Percentiles rank a stretch among this genome's conserved stretches.
Conservation (phyloP, 1,140 invertebrate species). For the Bombyx mandarina region DNA sequence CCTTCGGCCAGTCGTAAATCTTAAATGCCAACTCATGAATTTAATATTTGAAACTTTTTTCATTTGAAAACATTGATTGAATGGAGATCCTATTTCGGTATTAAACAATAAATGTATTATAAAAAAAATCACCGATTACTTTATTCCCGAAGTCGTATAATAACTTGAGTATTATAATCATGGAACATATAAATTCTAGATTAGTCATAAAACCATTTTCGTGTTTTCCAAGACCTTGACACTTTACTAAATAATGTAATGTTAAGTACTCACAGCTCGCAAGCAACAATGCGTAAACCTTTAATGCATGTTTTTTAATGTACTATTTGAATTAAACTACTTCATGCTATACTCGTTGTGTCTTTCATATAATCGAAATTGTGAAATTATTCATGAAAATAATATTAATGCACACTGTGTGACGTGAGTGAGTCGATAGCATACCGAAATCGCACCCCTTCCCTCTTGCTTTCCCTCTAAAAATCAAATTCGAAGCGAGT, state of each 20-base stretch:
- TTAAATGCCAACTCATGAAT: no score
- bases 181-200: no score
- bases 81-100: no score
- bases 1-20: constrained; percentile 5
- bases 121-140: no score
- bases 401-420: not conserved
- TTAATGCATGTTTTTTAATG: constrained; percentile 60
- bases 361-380: constrained; percentile 33
- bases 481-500: not conserved
- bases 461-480: not conserved
- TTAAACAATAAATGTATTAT: no score
- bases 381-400: constrained; percentile 24
- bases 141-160: no score
- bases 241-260: not conserved
- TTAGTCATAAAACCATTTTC: not conserved
- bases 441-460: constrained; percentile 18
- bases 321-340: constrained; percentile 61
- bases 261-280: constrained; percentile 1
- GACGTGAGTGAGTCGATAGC: constrained; percentile 42
- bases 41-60: no score
- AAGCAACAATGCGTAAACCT: constrained; percentile 24
- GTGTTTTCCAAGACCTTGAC: constrained; percentile 1
- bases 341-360: constrained; percentile 21
- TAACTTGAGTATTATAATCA: no score
- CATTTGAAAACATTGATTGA: no score